phyloP scores from a whole-genome alignment of 2,113 vertebrate species.

The Erythrolamprus reginae region DNA sequence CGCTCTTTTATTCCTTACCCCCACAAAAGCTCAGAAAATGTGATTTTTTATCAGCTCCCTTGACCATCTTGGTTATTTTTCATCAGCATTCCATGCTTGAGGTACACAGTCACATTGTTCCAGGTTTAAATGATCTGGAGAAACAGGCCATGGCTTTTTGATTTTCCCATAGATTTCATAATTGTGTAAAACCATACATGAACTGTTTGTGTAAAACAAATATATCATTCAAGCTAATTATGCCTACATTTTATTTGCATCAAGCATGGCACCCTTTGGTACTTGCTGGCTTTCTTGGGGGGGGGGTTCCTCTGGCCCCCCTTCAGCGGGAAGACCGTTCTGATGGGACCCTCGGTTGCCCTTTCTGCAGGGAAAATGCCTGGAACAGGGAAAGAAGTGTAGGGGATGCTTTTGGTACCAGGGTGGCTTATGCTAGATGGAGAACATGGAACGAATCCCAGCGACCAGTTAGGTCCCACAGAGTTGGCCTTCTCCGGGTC shows the following conservation, averaged over 20 bases:
- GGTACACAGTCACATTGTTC: neutral
- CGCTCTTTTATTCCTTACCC: neutral
- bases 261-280: neutral
- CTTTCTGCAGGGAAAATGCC: neutral
- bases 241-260: neutral
- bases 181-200: neutral
- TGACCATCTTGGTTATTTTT: neutral
- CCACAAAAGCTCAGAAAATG: neutral
- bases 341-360: neutral
- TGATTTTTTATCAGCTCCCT: neutral
- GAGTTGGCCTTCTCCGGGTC: no score
- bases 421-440: neutral
- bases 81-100: neutral
- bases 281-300: neutral
- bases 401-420: neutral
- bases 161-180: neutral
- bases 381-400: neutral
- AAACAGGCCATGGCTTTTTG: neutral
- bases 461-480: no score
- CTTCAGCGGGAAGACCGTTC: neutral
- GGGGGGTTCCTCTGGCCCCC: neutral
- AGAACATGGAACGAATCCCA: neutral
- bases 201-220: neutral
- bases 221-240: neutral
- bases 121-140: neutral